Evolutionary conservation across 2,797 vertebrate species (phyloP).

Genomic region (Ctenopoma multispine): DNA sequence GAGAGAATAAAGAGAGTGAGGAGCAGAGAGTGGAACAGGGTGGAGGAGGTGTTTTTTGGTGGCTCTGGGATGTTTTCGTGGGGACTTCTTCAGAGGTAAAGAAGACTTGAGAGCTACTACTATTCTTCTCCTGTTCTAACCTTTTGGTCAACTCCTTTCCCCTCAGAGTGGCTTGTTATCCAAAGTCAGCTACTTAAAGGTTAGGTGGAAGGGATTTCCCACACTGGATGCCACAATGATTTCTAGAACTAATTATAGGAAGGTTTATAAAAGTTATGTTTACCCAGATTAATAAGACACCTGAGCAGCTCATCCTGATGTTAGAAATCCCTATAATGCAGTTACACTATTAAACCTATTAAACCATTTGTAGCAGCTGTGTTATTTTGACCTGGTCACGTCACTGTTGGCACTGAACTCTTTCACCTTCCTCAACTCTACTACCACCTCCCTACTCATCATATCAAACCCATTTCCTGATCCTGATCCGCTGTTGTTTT

Average conservation of each 20-base stretch:
- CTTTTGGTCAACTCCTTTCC: not conserved
- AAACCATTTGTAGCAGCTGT: not conserved
- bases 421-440: conserved; percentile 14
- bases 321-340: not conserved
- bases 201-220: not conserved
- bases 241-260: not conserved
- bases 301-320: conserved; percentile 1
- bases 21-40: conserved; percentile 58
- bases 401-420: conserved; percentile 6
- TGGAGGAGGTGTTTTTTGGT: conserved; percentile 72
- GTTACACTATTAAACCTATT: not conserved
- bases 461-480: conserved; percentile 1
- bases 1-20: conserved; percentile 41
- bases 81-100: conserved; percentile 79
- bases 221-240: too few relatives aligned
- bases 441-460: conserved; percentile 4
- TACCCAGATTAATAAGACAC: not conserved
- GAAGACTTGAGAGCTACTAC: conserved; percentile 8
- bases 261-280: not conserved
- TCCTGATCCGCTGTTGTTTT: not conserved
- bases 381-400: conserved; percentile 30
- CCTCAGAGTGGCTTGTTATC: conserved; percentile 5
- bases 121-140: conserved; percentile 12
- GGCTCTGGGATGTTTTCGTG: conserved; percentile 83
- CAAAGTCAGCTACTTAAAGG: not conserved